A percentile compares a stretch with the other conserved stretches of the same genome.
Conservation (phyloP, 1,140 invertebrate genomes). For the Coelopa frigida region DNA sequence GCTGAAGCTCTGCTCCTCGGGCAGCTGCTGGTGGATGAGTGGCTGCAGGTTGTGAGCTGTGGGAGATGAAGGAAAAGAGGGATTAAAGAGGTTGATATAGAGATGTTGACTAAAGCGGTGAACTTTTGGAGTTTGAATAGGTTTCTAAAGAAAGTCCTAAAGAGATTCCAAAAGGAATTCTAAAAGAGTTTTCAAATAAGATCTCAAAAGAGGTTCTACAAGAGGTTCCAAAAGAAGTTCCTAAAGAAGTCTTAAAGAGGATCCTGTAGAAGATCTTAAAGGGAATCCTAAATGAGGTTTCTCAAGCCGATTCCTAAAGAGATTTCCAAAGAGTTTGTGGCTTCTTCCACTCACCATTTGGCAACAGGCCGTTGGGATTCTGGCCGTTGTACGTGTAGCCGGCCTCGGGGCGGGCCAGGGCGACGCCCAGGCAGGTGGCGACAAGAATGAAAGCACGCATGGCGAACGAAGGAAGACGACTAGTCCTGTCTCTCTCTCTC, state of each 20-base stretch:
- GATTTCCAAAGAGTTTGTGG: too few species aligned
- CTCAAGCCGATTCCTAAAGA: too few species aligned
- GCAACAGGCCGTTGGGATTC: conserved; percentile 32
- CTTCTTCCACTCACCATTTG: conserved; percentile 27
- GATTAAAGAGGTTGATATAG: not conserved
- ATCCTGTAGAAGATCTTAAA: too few species aligned
- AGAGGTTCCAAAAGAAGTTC: not conserved
- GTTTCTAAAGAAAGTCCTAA: too few species aligned
- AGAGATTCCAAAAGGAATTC: too few species aligned
- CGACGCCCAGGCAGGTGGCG: conserved; percentile 47
- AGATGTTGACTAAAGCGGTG: too few species aligned
- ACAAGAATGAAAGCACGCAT: conserved; percentile 43
- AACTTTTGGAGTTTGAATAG: too few species aligned
- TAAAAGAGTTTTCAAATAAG: too few species aligned
- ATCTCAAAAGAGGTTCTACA: not conserved
- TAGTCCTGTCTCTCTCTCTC: too few species aligned
- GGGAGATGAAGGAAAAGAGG: not conserved
- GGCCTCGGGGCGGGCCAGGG: conserved; percentile 51
- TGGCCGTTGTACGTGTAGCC: conserved; percentile 52
- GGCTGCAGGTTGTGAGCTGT: conserved; percentile 24
- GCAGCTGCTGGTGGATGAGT: conserved; percentile 33
- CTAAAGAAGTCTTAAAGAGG: too few species aligned
- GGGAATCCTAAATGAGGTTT: too few species aligned
- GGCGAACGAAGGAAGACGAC: too few species aligned
- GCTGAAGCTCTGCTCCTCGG: conserved; percentile 32